Conservation (phyloP, 92 coral and sea anemone genomes). For the Zoanthus gigantus region DNA sequence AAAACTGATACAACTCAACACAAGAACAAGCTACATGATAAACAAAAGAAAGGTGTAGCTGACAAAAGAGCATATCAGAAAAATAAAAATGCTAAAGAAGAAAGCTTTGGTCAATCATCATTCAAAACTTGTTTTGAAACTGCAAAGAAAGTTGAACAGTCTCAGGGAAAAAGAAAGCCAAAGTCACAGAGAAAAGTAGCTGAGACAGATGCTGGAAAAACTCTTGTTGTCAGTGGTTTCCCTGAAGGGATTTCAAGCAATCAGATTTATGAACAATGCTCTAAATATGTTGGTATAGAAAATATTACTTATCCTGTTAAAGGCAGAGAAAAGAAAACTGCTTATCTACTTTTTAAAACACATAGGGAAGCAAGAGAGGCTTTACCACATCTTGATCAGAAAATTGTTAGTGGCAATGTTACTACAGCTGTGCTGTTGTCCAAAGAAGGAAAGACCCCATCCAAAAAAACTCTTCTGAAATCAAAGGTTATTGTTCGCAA, state of each 20-base stretch:
- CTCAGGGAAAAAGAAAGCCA: slow-evolving; percentile 50
- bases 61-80: background rate
- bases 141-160: background rate
- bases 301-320: slow-evolving; percentile 83
- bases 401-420: slow-evolving; percentile 70
- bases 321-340: slow-evolving; percentile 77
- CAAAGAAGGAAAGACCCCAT: slow-evolving; percentile 70
- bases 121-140: background rate
- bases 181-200: slow-evolving; percentile 77
- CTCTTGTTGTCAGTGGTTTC: slow-evolving; percentile 79
- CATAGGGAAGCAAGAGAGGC: slow-evolving; percentile 86
- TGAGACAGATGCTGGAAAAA: slow-evolving; percentile 77
- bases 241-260: slow-evolving; percentile 66
- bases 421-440: slow-evolving; percentile 76
- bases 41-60: background rate
- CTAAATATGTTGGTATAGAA: slow-evolving; percentile 76
- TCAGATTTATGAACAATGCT: slow-evolving; percentile 80
- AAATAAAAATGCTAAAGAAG: background rate
- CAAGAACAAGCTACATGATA: background rate
- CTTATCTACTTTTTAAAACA: slow-evolving; percentile 68
- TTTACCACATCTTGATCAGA: slow-evolving; percentile 67
- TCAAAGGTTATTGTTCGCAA: slow-evolving; percentile 90
- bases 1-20: background rate
- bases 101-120: slow-evolving; percentile 4
- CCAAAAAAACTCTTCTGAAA: slow-evolving; percentile 72